Conservation (phyloP, 2,113 vertebrate species). For the Probosciger aterrimus region DNA sequence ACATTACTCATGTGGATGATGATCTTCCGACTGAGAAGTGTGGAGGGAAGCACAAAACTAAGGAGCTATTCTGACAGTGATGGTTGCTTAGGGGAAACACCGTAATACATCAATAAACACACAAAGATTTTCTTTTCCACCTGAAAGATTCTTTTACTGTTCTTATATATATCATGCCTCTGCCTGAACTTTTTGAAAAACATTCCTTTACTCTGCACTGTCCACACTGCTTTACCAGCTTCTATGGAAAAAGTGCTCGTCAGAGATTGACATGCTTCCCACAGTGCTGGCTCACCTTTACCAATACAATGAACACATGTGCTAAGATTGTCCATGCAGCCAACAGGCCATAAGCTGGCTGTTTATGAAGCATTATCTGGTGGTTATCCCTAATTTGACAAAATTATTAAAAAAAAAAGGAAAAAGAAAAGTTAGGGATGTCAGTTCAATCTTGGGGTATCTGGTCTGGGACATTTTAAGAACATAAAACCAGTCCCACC, state of each 20-base stretch:
- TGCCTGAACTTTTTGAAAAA: not conserved
- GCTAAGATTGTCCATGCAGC: not conserved
- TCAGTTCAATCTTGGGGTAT: not conserved
- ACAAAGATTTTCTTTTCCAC: not conserved
- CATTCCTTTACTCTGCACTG: not conserved
- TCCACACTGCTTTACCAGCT: not conserved
- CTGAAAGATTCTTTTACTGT: not conserved
- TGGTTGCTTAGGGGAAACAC: not conserved
- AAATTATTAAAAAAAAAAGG: not conserved
- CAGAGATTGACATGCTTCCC: not conserved
- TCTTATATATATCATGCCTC: not conserved
- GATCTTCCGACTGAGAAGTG: not conserved
- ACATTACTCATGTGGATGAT: not conserved
- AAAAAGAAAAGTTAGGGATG: not conserved
- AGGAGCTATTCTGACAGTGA: not conserved
- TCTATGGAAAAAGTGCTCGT: not conserved
- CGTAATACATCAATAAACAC: not conserved
- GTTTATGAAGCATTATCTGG: not conserved
- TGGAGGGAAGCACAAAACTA: not conserved
- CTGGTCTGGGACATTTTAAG: not conserved
- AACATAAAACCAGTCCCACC: not conserved
- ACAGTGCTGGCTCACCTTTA: not conserved
- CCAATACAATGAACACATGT: not conserved
- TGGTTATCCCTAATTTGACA: not conserved
- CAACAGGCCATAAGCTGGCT: not conserved